Evolutionary conservation across 1,140 invertebrate species (phyloP), one percentile per base, ranked within the genome.

Genomic region (Mesaphorura yosii): DNA sequence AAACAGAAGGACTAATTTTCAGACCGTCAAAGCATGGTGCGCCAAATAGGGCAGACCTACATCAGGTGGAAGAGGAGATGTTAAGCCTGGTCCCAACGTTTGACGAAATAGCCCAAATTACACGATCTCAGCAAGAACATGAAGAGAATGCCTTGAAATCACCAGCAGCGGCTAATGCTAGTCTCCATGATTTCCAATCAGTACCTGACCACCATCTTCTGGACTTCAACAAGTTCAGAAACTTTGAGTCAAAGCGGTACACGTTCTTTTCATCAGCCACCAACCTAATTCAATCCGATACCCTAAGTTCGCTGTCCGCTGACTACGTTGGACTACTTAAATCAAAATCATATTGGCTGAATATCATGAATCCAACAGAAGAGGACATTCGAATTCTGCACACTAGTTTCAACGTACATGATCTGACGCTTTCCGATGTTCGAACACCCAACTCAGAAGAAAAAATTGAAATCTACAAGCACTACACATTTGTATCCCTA

Each of bases 401-500:
- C 10, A 41, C n/a, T 41, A 7, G 15, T 20, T 41, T 12, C 40
- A 12, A 10, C 10, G 40, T 41, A 10, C 40, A 41, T 41, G 40
- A 41, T 20, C 17, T 41, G 7, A 41, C 40, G 6, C 40, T 41
- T 20, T 6, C 40, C 7, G 40, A 47, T 20, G 28, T 47, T 20
- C 7, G 45, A 7, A 17, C n/a, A 10, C 12, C 12, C 12, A 19
- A 25, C 28, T 6, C 15, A 14, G 45, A 47, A 27, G 45, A 47
- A 20, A 47, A 47, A 47, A 23, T 47, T 7, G 45, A 47, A 27
- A 7, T 47, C 6, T 47, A 25, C 28, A 6, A 20, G 7, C 45
- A 47, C 26, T 47, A 47, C 25, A 47, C 45, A 12, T 47, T 47
- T 19, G 10, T 47, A 6, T 47, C 45, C 10, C 7, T 25, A 10